Percentiles rank a stretch among this genome's conserved stretches.
Conservation (phyloP, 35 echinoderm and acorn worm species). For the Heliocidaris erythrogramma region DNA sequence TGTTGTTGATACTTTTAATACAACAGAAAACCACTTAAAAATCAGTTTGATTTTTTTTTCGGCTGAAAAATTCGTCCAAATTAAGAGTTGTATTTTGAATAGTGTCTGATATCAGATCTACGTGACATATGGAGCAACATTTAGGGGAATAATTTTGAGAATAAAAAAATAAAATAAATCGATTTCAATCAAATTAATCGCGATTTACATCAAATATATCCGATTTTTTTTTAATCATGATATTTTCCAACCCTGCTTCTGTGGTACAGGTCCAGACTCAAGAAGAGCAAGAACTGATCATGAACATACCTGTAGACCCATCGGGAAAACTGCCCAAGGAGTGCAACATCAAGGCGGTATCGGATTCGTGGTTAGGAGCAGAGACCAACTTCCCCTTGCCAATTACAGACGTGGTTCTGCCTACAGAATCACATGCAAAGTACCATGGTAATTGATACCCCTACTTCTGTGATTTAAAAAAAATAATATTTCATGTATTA, state of each 20-base stretch:
- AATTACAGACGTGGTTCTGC: constrained; percentile 30
- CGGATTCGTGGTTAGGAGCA: constrained; percentile 85
- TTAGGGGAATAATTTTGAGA: no score
- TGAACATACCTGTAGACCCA: background rate
- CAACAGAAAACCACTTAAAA: no score
- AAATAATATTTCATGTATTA: no score
- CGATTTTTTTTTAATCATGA: no score
- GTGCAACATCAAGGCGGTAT: constrained; percentile 89
- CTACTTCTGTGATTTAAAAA: no score
- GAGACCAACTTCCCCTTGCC: constrained; percentile 68
- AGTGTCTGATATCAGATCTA: background rate
- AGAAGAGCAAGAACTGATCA: background rate
- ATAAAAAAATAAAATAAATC: no score
- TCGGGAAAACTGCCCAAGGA: constrained; percentile 62
- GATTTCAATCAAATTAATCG: no score
- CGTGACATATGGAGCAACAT: background rate
- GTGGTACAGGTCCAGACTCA: background rate
- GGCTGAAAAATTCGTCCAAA: no score
- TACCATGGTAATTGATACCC: background rate
- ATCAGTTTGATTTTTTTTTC: no score
- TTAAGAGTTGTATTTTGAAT: no score
- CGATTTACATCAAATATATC: no score
- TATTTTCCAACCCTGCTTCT: background rate
- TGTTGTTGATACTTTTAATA: no score
- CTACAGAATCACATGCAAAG: background rate